phyloP scores from a whole-genome alignment of 53 echinoderm and acorn worm species.

The Arbacia lixula region DNA sequence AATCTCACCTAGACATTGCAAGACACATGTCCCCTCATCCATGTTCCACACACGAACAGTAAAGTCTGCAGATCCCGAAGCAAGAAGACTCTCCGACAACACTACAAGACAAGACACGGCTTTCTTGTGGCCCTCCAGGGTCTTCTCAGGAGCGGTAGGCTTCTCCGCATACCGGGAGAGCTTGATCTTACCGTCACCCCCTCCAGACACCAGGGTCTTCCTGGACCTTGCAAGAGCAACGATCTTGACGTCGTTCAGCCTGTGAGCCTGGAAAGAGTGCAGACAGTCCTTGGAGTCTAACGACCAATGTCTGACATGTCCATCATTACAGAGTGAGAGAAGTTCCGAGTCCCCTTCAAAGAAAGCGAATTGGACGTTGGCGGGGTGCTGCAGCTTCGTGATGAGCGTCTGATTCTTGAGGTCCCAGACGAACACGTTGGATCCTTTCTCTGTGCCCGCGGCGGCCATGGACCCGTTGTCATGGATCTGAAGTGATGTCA shows the following conservation, averaged over 20 bases:
- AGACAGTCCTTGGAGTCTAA: constrained; percentile 61
- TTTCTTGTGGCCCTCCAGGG: constrained; percentile 42
- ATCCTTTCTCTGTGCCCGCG: constrained; percentile 64
- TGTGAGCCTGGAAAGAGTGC: constrained; percentile 44
- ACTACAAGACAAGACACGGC: constrained; percentile 19
- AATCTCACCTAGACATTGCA: constrained; percentile 5
- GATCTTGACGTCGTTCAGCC: constrained; percentile 37
- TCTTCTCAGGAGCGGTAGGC: not conserved
- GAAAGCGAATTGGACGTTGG: constrained; percentile 31
- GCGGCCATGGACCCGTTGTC: not conserved
- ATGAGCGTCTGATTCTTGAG: constrained; percentile 29
- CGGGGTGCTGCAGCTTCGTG: constrained; percentile 50
- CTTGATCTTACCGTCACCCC: constrained; percentile 57
- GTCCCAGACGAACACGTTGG: constrained; percentile 67
- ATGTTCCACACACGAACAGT: constrained; percentile 46
- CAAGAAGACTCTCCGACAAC: constrained; percentile 8
- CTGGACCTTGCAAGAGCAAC: constrained; percentile 24
- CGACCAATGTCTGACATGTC: constrained; percentile 72
- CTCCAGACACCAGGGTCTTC: constrained; percentile 48
- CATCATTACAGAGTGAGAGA: constrained; percentile 62
- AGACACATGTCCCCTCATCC: not conserved
- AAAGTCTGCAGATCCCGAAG: constrained; percentile 48
- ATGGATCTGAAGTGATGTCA: constrained; percentile 59
- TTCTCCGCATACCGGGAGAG: constrained; percentile 32
- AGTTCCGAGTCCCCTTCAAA: not conserved